Conservation (phyloP, 2,888 invertebrate species). For the Cheilosia vernalis region DNA sequence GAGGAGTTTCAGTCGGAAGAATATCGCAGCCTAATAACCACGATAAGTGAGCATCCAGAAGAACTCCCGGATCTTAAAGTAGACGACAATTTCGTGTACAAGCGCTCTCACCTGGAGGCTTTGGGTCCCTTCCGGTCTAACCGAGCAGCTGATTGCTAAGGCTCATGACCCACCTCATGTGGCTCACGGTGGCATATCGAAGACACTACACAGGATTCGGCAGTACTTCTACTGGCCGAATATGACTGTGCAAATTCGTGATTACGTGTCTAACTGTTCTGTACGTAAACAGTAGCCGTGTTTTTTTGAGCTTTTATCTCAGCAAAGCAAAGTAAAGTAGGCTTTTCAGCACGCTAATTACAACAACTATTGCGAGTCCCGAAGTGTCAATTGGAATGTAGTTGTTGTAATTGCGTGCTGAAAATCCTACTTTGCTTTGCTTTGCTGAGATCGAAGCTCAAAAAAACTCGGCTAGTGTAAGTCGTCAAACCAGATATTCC, state of each 20-base stretch:
- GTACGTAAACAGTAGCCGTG: too few relatives aligned
- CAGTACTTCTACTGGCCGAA: slow-evolving; percentile 25
- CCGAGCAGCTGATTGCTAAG: slow-evolving; percentile 1
- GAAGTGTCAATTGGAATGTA: too few relatives aligned
- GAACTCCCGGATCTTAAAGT: slow-evolving; percentile 5
- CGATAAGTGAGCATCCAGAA: background rate
- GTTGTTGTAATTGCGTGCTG: too few relatives aligned
- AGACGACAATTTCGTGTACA: slow-evolving; percentile 8
- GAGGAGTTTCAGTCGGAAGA: background rate
- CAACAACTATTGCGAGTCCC: too few relatives aligned
- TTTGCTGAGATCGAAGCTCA: too few relatives aligned
- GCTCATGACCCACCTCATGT: slow-evolving; percentile 34
- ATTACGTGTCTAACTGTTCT: too few relatives aligned
- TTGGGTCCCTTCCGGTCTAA: slow-evolving; percentile 30
- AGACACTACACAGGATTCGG: slow-evolving; percentile 28
- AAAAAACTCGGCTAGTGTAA: too few relatives aligned
- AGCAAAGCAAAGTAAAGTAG: too few relatives aligned
- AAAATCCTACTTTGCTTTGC: too few relatives aligned
- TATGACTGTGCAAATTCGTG: background rate
- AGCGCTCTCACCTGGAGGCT: slow-evolving; percentile 12
- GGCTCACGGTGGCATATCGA: slow-evolving; percentile 38
- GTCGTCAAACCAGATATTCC: background rate
- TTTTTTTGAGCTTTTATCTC: too few relatives aligned
- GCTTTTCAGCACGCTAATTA: too few relatives aligned
- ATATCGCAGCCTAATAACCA: background rate